Base-by-base conservation (phyloP, 2,113 vertebrate genomes). In the Coregonus clupeaformis region DNA sequence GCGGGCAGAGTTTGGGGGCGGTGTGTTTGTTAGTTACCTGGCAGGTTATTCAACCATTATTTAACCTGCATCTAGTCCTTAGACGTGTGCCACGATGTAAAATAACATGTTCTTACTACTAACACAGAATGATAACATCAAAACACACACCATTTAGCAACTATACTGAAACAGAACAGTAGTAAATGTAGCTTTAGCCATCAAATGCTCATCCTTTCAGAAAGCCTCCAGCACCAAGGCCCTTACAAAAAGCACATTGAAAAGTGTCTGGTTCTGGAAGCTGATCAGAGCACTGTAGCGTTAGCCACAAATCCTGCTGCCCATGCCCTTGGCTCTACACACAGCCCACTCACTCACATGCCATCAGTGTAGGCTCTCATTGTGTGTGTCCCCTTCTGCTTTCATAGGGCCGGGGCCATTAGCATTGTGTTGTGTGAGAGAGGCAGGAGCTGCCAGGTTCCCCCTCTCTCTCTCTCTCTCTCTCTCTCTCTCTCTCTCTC, bases 241-340 rank as follows among this genome's bases (percentile, higher is more conserved):
- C 73, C 69, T 85, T 65, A 84, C 75, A 77, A 80, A 85, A 85
- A 89, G 49, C 81, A 79, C 69, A 77, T 66, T 88, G 84, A 85
- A 86, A 79, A 71, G 49, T 20, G 6, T 76, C 57, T 74, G 72
- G 80, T 88, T 87, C 87, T 88, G 75, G 85, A 90, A 87, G 68
- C 85, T 74, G 66, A 3, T 65, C 84, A 79, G 47, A 52, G 47
- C 47, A 52, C 49, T 85, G 72, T 16, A 78, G 77, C 20, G 63
- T 49, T 32, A 77, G 29, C 77, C 81, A 87, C 87, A 88, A 87
- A 86, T 74, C 78, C 71, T 30, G 49, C 49, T 16, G 76, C 47
- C 14, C 11, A 49, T 49, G 70, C 84, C 85, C 78, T 57, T 76
- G 74, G 77, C 68, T 71, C 72, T 13, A 64, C 13, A 66, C 24